Evolutionary conservation across 1,140 invertebrate species (phyloP).

Genomic region (Proales similis): DNA sequence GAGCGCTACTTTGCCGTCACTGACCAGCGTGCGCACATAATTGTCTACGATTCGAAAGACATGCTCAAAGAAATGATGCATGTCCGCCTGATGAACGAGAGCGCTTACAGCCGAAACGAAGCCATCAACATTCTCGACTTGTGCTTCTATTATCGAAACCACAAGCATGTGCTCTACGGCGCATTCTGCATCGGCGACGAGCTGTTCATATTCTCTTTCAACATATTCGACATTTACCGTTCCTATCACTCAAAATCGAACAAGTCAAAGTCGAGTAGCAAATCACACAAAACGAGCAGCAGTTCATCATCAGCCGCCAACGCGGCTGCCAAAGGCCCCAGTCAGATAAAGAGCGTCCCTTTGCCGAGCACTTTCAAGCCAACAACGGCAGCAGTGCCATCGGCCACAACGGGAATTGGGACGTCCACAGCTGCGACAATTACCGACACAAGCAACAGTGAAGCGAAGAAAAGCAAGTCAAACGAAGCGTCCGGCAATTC

Average conservation of each 20-base stretch:
- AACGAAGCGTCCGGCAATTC: too few relatives aligned
- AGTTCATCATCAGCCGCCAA: constrained; percentile 7
- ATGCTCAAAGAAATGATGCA: constrained; percentile 57
- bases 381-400: neutral
- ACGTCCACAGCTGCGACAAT: too few relatives aligned
- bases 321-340: neutral
- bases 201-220: constrained; percentile 37
- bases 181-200: constrained; percentile 28
- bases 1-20: constrained; percentile 59
- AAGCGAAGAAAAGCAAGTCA: too few relatives aligned
- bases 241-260: constrained; percentile 38
- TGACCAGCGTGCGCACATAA: constrained; percentile 58
- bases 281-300: constrained; percentile 30
- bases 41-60: constrained; percentile 63
- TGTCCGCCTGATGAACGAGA: constrained; percentile 29
- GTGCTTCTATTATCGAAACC: constrained; percentile 36
- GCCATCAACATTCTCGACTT: constrained; percentile 15
- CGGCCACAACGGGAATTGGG: too few relatives aligned
- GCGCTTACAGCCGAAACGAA: constrained; percentile 23
- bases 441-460: too few relatives aligned
- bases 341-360: constrained; percentile 2
- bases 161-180: constrained; percentile 32
- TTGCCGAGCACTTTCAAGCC: neutral
- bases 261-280: constrained; percentile 32
- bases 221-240: constrained; percentile 33